Evolutionary conservation across 2,113 vertebrate species (phyloP), one percentile per base, ranked within the genome.

Genomic region (Taurulus bubalis): DNA sequence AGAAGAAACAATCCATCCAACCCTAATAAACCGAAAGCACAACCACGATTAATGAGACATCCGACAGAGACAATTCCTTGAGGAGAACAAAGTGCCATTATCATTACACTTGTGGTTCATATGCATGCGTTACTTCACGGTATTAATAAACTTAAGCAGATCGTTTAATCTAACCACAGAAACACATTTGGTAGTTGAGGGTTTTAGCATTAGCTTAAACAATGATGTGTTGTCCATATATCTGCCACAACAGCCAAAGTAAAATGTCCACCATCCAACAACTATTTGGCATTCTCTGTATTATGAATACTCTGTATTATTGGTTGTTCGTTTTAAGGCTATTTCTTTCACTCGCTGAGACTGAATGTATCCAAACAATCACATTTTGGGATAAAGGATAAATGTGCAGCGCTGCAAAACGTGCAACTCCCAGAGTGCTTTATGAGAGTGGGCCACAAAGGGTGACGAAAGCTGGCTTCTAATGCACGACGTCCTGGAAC

Each of bases 1-100:
- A 93, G 91, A 96, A 67, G 93, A 65, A 94, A 93, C 96, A 96
- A 96, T 96, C 92, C 91, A 94, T 91, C 79, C 94, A 96, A 96
- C 94, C 59, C 94, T 94, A 95, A 89, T 95, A 91, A 94, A 90
- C 88, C 89, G 92, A 86, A 90, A 87, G 85, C 82, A 91, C 82
- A 90, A 56, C 22, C 71, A 88, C 88, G 92, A 95, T 96, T 96
- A 96, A 95, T 93, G 92, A 82, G 89, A 94, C 91, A 87, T 90
- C 90, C 88, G 86, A 83, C 71, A 87, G 75, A 85, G 91, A 91
- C 77, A 82, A 78, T 84, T 78, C 77, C 76, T 91, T 66, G 42
- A 77, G 66, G 77, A 82, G 83, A 73, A 88, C 77, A 0, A 51
- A 69, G 51, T 85, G 73, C 84, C 85, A 91, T 88, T 80, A 90